Evolutionary conservation across 2,113 vertebrate genomes (phyloP).

Genomic region (Actenoides lindsayi): DNA sequence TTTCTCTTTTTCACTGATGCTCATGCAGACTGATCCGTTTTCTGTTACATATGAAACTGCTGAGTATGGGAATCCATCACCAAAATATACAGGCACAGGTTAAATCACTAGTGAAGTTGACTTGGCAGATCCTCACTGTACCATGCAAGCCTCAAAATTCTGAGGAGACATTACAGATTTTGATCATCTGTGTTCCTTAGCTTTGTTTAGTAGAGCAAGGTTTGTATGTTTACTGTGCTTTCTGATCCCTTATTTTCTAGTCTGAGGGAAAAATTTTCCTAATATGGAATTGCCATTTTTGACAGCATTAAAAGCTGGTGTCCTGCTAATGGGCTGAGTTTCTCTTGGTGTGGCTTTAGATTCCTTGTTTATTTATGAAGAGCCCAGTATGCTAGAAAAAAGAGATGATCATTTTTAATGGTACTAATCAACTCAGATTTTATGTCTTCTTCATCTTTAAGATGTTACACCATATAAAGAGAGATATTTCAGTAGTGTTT

Average conservation of each 20-base stretch:
- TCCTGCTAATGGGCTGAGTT: not conserved
- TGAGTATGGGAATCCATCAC: not conserved
- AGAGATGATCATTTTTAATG: not conserved
- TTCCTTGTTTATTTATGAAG: not conserved
- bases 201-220: not conserved
- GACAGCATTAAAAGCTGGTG: not conserved
- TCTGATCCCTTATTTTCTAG: not conserved
- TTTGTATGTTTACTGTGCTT: not conserved
- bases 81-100: not conserved
- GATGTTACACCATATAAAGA: not conserved
- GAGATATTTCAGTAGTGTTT: not conserved
- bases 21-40: not conserved
- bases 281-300: not conserved
- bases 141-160: not conserved
- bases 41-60: not conserved
- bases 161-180: not conserved
- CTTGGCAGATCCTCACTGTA: not conserved
- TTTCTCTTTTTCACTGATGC: not conserved
- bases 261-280: not conserved
- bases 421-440: not conserved
- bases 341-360: not conserved
- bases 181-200: not conserved
- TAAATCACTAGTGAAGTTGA: not conserved
- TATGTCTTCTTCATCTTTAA: not conserved
- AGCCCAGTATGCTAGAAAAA: not conserved